phyloP scores from a whole-genome alignment of 2,888 invertebrate genomes.

The Ptychoptera albimana region DNA sequence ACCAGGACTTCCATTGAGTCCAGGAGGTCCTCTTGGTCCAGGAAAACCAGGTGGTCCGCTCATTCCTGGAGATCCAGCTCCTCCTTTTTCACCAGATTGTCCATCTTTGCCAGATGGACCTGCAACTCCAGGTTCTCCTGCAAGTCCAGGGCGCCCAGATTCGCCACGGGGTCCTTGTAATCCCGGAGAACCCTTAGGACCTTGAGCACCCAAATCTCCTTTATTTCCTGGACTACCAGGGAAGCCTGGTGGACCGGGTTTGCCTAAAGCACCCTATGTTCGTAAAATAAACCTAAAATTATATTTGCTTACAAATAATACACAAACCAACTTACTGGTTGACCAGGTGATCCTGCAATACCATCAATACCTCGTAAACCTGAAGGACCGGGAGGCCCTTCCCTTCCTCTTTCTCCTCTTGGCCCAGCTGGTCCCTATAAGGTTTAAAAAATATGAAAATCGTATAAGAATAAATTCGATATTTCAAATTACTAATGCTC shows the following conservation, averaged over 20 bases:
- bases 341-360: slow-evolving; percentile 58
- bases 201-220: slow-evolving; percentile 58
- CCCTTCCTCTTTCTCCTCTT: slow-evolving; percentile 70
- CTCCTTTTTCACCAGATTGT: slow-evolving; percentile 64
- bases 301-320: not conserved
- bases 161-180: slow-evolving; percentile 69
- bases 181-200: slow-evolving; percentile 69
- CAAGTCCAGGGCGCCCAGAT: slow-evolving; percentile 58
- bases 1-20: slow-evolving; percentile 56
- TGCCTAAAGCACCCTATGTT: slow-evolving; percentile 56
- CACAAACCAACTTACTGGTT: slow-evolving; percentile 36
- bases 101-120: slow-evolving; percentile 71
- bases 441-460: not conserved
- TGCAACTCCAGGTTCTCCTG: slow-evolving; percentile 58
- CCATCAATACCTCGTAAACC: slow-evolving; percentile 70
- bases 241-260: slow-evolving; percentile 71
- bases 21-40: slow-evolving; percentile 63
- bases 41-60: slow-evolving; percentile 69
- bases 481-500: slow-evolving; percentile 26
- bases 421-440: slow-evolving; percentile 59
- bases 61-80: slow-evolving; percentile 52
- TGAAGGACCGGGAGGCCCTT: slow-evolving; percentile 62
- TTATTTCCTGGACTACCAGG: slow-evolving; percentile 65
- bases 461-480: not conserved
- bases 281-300: slow-evolving; percentile 1